Evolutionary conservation across 2,888 invertebrate genomes (phyloP).

Genomic region (Scaptomyza tumidula): DNA sequence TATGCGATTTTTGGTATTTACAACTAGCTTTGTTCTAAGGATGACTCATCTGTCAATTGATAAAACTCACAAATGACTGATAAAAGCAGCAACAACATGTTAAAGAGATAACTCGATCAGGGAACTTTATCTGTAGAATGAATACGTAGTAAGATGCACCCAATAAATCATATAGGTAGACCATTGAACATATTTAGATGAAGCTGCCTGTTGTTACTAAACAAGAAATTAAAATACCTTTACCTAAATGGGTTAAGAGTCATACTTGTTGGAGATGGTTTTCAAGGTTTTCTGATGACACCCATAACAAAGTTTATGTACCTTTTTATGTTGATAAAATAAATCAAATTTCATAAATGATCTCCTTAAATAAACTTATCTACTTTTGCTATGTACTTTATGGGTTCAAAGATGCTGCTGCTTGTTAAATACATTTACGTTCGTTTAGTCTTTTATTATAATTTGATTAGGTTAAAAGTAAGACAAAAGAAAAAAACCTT

Average conservation of each 20-base stretch:
- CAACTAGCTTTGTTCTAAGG: neutral
- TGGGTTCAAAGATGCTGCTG: neutral
- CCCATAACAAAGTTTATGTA: constrained; percentile 5
- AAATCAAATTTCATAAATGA: neutral
- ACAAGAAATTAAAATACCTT: no score
- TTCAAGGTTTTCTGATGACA: constrained; percentile 1
- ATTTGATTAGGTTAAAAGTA: neutral
- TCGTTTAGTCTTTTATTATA: no score
- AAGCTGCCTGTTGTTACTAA: no score
- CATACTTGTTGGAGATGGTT: no score
- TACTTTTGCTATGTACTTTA: neutral
- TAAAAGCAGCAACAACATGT: neutral
- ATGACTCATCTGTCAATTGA: constrained; percentile 31
- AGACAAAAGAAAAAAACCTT: neutral
- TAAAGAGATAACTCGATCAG: no score
- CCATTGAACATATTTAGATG: no score
- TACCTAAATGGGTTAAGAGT: no score
- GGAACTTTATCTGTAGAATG: neutral
- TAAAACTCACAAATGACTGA: neutral
- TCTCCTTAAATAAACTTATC: neutral
- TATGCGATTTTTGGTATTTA: constrained; percentile 4
- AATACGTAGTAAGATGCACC: no score
- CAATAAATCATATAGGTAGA: no score
- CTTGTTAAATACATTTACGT: no score
- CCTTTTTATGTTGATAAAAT: neutral